Evolutionary conservation across 2,888 invertebrate genomes (phyloP), one percentile per base, ranked within the genome.

Genomic region (Caenorhabditis afra): DNA sequence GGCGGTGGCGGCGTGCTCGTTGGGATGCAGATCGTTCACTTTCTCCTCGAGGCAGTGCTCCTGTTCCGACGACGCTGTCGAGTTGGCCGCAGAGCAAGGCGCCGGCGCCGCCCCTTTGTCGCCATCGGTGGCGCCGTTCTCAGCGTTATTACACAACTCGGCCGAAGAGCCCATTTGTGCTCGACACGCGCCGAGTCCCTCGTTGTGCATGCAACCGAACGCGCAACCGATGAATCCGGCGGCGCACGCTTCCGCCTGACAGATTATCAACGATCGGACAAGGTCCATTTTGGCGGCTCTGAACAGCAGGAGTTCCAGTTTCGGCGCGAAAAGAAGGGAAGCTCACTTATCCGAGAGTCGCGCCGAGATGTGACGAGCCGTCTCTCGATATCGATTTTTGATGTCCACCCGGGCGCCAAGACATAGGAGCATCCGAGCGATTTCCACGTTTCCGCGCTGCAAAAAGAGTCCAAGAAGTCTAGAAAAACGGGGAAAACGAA

Each of bases 341-440:
- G 44, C 86, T 61, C 58, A 89, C 88, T 79, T 57, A 35, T 87
- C 85, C n/a, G 85, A 81, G 11, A 87, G 52, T 52, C 86, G 85
- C 4, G 89, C 87, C 5, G 91, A 91, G 55, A 91, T 58, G 85
- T 92, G 92, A 61, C 92, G 84, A 1, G 92, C 89, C n/a, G 91
- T 90, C 37, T 91, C 90, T 4, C 87, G 87, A 45, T 87, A 85
- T 10, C 78, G 77, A 81, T 92, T 92, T 37, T 73, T 73, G 11
- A 86, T 74, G 81, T 92, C 91, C 5, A 91, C 89, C 79, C 92
- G 89, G 11, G 91, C 91, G 35, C 92, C 92, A 85, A 92, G 91
- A 65, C 91, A 91, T 35, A 92, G 87, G 75, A 91, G 87, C 22
- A 90, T 86, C 59, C 91, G 83, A 7, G 91, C 90, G 52, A 92